Evolutionary conservation across 2,888 invertebrate genomes (phyloP), one percentile per base, ranked within the genome.

Genomic region (Arrhopalites spinosus): DNA sequence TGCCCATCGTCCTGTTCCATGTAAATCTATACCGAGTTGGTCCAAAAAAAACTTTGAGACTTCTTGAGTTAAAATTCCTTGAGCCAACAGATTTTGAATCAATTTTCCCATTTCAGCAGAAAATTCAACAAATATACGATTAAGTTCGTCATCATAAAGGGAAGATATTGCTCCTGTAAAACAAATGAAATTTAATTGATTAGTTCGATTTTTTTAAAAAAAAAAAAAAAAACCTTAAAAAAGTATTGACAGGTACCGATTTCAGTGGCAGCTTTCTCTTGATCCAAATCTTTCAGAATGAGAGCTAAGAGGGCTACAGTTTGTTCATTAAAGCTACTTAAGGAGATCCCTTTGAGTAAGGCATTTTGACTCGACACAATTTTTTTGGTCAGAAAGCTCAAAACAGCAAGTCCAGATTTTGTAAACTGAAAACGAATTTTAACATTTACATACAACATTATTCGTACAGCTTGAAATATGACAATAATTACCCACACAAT

Each of bases 281-380:
- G 89, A 86, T 97, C 97, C 73, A 97, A 88, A 85, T 97, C 96
- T 83, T 93, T 91, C 66, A 87, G 84, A 70, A 97, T 91, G 64
- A 97, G 91, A 8, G 93, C 93, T 0, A 96, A 93, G 76, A 97
- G 88, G 81, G 94, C 89, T 13, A 93, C 90, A 89, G 95, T 94
- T 86, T 96, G 96, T 67, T 95, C 93, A 74, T 92, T 91, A 43
- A 94, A 86, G 50, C 91, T 91, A 77, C 89, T 88, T 81, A 91
- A 90, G 1, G 91, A 90, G 83, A 91, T 91, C 80, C 90, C 88
- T 70, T 89, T 88, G 72, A 83, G 77, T 2, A 91, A 88, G 83
- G 89, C 90, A 81, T 89, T 91, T 83, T 90, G 84, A 61, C 91
- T 91, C 83, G 91, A 90, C 78, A 95, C 89, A 74, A 94, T 89